Base-by-base conservation (phyloP, 2,888 invertebrate genomes). In the Euplexia lucipara region DNA sequence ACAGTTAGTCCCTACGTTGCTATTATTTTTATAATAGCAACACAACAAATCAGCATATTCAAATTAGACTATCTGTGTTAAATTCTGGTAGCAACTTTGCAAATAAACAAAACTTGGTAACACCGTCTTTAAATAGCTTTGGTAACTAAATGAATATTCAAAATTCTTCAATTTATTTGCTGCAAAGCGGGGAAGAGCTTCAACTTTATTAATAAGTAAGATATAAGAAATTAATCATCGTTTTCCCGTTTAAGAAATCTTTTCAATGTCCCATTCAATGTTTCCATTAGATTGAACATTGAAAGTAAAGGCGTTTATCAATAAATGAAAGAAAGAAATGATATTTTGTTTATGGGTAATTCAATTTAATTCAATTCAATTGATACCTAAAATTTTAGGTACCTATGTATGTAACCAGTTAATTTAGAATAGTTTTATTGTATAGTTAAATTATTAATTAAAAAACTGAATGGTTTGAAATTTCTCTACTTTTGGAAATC, bases 131-230 rank as follows among this genome's bases (percentile, higher is more conserved):
- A 44, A 66, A 69, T 69, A 53, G 65, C 44, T 68, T 67, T 34
- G 30, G 49, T 16, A 73, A 54, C 47, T 52, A 41, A 66, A 66
- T 74, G 67, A 67, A 74, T 74, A 69, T 69, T 66, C 68, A 66
- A 66, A 69, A 74, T 54, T 20, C 48, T 48, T 41, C n/a, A 65
- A 41, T 68, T 42, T 49, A 51, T 67, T 74, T 74, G 53, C 30
- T 53, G n/a, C 20, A 20, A 39, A 49, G 26, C 67, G 9, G 12
- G 9, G 14, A 52, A 35, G 9, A 26, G 26, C 34, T 26, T 35
- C 16, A 66, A 53, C 20, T 74, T 69, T 69, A 49, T 49, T 74
- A 53, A 67, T 54, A 66, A 32, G 22, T 37, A 9, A 16, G 48
- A 20, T 35, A 42, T 48, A 37, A 72, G 42, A 67, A 22, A 49